Evolutionary conservation across 2,888 invertebrate genomes (phyloP).

Genomic region (Scaptomyza caliginosa): DNA sequence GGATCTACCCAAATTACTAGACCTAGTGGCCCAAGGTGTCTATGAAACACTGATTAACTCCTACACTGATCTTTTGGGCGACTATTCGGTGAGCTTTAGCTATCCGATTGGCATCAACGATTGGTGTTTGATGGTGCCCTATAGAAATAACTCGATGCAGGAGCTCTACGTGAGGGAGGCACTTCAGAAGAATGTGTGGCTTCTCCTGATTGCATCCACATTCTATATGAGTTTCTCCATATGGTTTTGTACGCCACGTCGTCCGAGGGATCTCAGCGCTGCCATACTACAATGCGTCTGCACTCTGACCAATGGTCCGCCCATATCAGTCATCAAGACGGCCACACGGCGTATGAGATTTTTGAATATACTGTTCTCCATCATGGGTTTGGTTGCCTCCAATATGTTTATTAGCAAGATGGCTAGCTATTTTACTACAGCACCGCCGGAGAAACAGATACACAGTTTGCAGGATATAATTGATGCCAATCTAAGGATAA

Average conservation of each 20-base stretch:
- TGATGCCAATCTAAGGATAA: conserved; percentile 60
- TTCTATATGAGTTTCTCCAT: conserved; percentile 63
- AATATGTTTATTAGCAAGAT: conserved; percentile 76
- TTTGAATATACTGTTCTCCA: conserved; percentile 56
- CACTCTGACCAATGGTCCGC: conserved; percentile 59
- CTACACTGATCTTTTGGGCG: conserved; percentile 54
- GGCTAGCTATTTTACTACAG: conserved; percentile 73
- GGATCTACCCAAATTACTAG: conserved; percentile 42
- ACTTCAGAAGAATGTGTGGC: conserved; percentile 64
- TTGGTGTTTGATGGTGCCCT: conserved; percentile 80
- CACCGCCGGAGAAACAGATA: conserved; percentile 59
- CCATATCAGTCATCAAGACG: conserved; percentile 50
- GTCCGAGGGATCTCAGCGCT: conserved; percentile 58
- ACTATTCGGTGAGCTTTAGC: conserved; percentile 54
- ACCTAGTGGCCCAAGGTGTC: conserved; percentile 50
- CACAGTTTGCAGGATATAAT: conserved; percentile 70
- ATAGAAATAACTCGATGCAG: conserved; percentile 62
- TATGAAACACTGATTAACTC: conserved; percentile 79
- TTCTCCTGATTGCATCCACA: conserved; percentile 43
- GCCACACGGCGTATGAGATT: conserved; percentile 62
- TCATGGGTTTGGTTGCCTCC: conserved; percentile 70
- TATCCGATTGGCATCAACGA: conserved; percentile 80
- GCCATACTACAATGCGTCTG: conserved; percentile 70
- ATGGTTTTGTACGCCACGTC: conserved; percentile 69
- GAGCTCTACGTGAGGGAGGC: conserved; percentile 64